phyloP scores from a whole-genome alignment of 1,140 invertebrate species.

The Atta colombica region DNA sequence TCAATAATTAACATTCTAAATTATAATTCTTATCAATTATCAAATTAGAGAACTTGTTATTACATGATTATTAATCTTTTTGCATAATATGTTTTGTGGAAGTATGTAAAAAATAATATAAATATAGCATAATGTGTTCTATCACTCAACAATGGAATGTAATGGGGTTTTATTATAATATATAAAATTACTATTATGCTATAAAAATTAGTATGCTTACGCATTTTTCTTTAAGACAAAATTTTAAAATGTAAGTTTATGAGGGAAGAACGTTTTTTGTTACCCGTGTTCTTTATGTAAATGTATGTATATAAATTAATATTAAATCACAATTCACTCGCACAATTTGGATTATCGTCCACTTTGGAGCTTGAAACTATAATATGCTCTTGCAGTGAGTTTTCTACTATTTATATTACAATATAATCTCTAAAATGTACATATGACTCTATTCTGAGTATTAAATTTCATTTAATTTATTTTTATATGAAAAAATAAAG shows the following conservation, averaged over 20 bases:
- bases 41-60: not conserved
- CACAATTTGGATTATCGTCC: constrained; percentile 20
- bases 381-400: not conserved
- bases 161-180: constrained; percentile 9
- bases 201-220: constrained; percentile 36
- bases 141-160: constrained; percentile 10
- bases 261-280: constrained; percentile 43
- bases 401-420: constrained; percentile 9
- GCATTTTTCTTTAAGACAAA: not conserved
- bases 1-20: constrained; percentile 30
- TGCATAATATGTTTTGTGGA: constrained; percentile 20
- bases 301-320: constrained; percentile 43
- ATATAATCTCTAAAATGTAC: constrained; percentile 48
- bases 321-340: constrained; percentile 28
- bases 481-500: constrained; percentile 62
- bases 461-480: constrained; percentile 38
- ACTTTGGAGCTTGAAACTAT: constrained; percentile 37
- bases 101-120: constrained; percentile 22
- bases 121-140: not conserved
- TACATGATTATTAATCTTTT: constrained; percentile 6
- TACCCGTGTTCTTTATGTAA: constrained; percentile 36
- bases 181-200: constrained; percentile 30
- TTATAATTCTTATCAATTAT: constrained; percentile 8
- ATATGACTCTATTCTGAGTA: constrained; percentile 29
- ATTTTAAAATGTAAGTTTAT: constrained; percentile 24